These are phyloP conservation scores for Elephas maximus DNA, from an alignment of 2,113 vertebrate species.

Conservation along the genomic window DNA sequence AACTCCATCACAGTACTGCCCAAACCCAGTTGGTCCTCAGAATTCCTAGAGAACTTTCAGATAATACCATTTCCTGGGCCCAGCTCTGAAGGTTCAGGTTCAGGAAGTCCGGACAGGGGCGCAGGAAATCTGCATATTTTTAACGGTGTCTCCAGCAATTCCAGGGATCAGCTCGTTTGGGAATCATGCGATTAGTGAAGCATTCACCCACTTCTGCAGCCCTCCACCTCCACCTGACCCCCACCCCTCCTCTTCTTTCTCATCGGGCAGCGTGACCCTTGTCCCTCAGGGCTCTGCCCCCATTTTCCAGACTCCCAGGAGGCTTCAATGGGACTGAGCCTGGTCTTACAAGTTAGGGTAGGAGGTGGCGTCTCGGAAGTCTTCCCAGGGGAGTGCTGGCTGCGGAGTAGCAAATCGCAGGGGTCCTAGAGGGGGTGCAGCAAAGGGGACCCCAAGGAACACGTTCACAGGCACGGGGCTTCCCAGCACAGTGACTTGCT, in stretches of 20 bases:
- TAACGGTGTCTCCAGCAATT: not conserved
- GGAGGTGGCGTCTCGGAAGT: slow-evolving; percentile 62
- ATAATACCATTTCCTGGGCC: not conserved
- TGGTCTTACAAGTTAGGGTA: slow-evolving; percentile 78
- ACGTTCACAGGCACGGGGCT: slow-evolving; percentile 84
- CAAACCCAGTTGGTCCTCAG: not conserved
- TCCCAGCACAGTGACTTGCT: slow-evolving; percentile 86
- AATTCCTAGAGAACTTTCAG: not conserved
- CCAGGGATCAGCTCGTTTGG: not conserved
- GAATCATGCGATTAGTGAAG: not conserved
- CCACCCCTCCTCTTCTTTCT: not conserved
- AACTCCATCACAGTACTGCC: not conserved
- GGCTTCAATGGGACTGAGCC: not conserved
- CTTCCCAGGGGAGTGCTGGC: slow-evolving; percentile 87
- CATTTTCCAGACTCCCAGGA: not conserved
- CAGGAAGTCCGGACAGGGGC: not conserved
- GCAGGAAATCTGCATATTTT: not conserved
- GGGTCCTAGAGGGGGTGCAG: slow-evolving; percentile 81
- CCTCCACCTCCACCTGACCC: not conserved
- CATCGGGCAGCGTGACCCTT: not conserved
- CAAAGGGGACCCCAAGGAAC: slow-evolving; percentile 90
- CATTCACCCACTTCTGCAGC: rapidly evolving
- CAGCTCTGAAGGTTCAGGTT: not conserved
- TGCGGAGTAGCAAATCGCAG: slow-evolving; percentile 59
- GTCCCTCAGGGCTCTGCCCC: not conserved